phyloP scores from a whole-genome alignment of 1,140 invertebrate genomes.

The Microvelia longipes region DNA sequence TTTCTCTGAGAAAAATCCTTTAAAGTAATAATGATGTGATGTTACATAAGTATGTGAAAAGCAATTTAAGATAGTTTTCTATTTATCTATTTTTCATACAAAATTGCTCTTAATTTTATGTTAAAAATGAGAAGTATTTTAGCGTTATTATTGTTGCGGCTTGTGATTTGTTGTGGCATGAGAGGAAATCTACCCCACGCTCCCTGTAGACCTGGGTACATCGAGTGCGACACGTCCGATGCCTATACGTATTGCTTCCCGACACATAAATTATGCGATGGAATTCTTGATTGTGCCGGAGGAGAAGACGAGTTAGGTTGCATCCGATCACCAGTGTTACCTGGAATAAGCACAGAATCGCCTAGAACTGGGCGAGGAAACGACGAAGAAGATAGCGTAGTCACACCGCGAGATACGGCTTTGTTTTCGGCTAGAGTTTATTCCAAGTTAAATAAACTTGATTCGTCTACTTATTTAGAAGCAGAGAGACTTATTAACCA shows the following conservation, averaged over 20 bases:
- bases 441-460: neutral
- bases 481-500: neutral
- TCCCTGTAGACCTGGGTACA: neutral
- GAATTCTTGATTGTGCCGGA: neutral
- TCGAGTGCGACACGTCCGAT: neutral
- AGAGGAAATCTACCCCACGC: neutral
- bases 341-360: neutral
- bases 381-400: neutral
- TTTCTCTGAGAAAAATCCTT: no score
- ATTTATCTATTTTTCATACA: no score
- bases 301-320: neutral
- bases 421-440: neutral
- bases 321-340: neutral
- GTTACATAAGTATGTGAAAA: no score
- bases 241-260: neutral
- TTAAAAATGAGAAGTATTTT: no score
- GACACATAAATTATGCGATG: neutral
- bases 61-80: no score
- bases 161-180: no score
- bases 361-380: neutral
- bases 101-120: no score
- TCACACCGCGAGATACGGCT: neutral
- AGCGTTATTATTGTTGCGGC: no score
- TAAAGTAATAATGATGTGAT: no score
- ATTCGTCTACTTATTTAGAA: neutral